phyloP scores from a whole-genome alignment of 2,888 invertebrate genomes.

The Tenthredo notha region DNA sequence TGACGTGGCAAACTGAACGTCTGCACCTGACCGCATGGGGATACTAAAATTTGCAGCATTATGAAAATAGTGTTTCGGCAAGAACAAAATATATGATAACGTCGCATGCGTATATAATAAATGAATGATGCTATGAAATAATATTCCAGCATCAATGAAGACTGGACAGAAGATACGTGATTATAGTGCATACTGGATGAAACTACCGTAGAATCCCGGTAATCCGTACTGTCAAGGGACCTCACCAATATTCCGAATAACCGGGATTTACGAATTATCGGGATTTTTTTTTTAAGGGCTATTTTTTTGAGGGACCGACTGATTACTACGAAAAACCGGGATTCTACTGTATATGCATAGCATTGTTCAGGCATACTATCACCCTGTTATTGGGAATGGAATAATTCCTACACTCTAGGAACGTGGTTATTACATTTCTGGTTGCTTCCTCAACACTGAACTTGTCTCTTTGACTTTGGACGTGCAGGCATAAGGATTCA shows the following conservation, averaged over 20 bases:
- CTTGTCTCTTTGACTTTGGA: background rate
- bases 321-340: too few relatives aligned
- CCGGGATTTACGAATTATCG: too few relatives aligned
- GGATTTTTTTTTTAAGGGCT: too few relatives aligned
- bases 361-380: background rate
- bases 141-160: background rate
- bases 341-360: too few relatives aligned
- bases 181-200: background rate
- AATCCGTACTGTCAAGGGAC: too few relatives aligned
- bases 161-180: background rate
- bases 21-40: background rate
- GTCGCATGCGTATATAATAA: background rate
- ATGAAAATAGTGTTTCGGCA: background rate
- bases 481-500: constrained; percentile 12
- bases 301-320: too few relatives aligned
- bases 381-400: background rate
- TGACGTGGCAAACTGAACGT: background rate
- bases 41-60: background rate
- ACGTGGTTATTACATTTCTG: background rate
- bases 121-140: background rate
- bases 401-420: background rate
- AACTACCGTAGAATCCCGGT: background rate
- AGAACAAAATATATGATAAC: background rate
- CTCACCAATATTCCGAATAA: too few relatives aligned
- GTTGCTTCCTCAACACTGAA: background rate